A percentile compares a stretch with the other conserved stretches of the same genome.
These are phyloP conservation scores for Hetaerina americana DNA, from an alignment of 1,140 invertebrate species.

Conservation along the genomic window DNA sequence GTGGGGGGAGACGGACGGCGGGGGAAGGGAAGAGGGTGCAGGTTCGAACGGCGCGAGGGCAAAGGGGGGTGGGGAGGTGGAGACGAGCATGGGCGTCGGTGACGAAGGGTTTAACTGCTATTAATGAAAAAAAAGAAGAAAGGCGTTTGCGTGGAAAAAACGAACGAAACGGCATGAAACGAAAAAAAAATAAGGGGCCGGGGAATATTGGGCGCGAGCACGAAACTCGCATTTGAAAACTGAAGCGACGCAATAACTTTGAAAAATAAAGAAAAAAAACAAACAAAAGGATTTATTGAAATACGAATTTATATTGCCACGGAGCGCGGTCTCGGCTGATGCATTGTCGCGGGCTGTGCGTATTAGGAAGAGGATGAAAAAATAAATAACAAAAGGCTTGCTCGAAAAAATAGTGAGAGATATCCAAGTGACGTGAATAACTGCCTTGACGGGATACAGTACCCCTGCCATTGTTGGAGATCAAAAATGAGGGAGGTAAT, in stretches of 20 bases:
- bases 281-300: neutral
- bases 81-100: no score
- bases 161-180: no score
- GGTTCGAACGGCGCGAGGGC: neutral
- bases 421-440: neutral
- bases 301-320: neutral
- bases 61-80: no score
- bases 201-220: neutral
- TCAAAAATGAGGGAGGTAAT: neutral
- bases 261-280: no score
- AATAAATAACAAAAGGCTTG: no score
- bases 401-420: neutral
- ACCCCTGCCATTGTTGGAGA: neutral
- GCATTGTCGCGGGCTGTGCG: neutral
- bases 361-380: neutral
- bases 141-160: no score
- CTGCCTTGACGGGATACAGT: neutral
- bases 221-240: neutral
- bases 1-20: neutral
- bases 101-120: neutral
- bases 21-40: neutral
- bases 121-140: neutral
- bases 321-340: neutral
- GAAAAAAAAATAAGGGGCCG: no score
- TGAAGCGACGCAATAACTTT: neutral